These are phyloP conservation scores for Protonibea diacanthus DNA, from an alignment of 2,797 vertebrate genomes.

Conservation along the genomic window DNA sequence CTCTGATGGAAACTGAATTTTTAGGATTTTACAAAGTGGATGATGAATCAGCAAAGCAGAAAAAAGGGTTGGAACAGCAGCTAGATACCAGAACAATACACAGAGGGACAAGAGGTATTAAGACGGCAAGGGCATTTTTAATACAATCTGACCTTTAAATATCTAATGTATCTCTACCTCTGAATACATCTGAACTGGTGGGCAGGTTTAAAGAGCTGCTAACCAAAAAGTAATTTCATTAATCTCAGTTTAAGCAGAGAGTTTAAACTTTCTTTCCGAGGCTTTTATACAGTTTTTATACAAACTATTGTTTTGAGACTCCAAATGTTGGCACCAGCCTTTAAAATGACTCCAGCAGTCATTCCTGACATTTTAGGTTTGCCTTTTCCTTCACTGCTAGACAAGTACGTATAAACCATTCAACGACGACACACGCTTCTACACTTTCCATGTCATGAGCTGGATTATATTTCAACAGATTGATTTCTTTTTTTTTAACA, in stretches of 20 bases:
- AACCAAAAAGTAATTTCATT: not conserved
- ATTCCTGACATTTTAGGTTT: not conserved
- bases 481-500: not conserved
- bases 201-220: slow-evolving; percentile 16
- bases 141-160: slow-evolving; percentile 36
- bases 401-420: not conserved
- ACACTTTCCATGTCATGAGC: not conserved
- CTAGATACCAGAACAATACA: not conserved
- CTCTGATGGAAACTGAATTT: not conserved
- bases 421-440: not conserved
- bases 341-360: not conserved
- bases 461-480: not conserved
- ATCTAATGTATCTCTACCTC: not conserved
- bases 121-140: not conserved
- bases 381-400: not conserved
- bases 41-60: not conserved
- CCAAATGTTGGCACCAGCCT: not conserved
- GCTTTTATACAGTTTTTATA: not conserved
- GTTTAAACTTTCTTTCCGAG: not conserved
- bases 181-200: slow-evolving; percentile 1
- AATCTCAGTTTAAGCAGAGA: not conserved
- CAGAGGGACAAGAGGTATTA: not conserved
- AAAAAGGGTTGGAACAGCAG: not conserved
- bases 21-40: not conserved
- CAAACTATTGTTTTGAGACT: slow-evolving; percentile 5